Base-by-base conservation (phyloP, 2,797 vertebrate genomes). In the Micropoecilia bifurca region DNA sequence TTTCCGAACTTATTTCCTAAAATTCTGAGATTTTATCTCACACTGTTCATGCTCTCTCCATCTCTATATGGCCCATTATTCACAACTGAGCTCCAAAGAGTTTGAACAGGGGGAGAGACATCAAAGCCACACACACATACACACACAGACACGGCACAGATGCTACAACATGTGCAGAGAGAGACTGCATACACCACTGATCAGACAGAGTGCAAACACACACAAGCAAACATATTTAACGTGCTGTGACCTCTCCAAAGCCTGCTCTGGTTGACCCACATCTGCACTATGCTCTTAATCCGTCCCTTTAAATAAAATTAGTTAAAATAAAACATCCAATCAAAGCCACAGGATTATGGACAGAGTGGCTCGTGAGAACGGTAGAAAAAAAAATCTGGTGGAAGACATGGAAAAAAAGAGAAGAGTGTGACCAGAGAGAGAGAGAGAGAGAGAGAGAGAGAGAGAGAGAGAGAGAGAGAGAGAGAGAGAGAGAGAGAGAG, bases 241-340 rank as follows among this genome's bases (percentile, higher is more conserved):
- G 79, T 82, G 46, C 77, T 81, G 43, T 85, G 89, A 91, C 91
- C 91, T 85, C 82, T 83, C 66, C 41, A 81, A 83, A 88, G 88
- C 71, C 73, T 73, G 79, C 76, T 87, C 50, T 47, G 13, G 79
- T 79, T 92, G 93, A 95, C 93, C 91, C 91, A 94, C 81, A 95
- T 92, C 86, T 77, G 48, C 83, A 89, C 83, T 46, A 73, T 76
- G 25, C 28, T 75, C 77, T 82, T 91, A 92, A 90, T 93, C 87
- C 81, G 73, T 55, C 71, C 80, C 79, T 89, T 90, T 90, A 89
- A 90, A 92, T 86, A 88, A 88, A 91, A 90, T 77, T 59, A 78
- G 77, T 85, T 50, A 82, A 75, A 73, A 76, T 76, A 75, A 80
- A 83, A 74, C 78, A 30, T 84, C 78, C 79, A 84, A 81, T 73